Conservation (phyloP, 92 coral and sea anemone species). For the Zoanthus sociatus region DNA sequence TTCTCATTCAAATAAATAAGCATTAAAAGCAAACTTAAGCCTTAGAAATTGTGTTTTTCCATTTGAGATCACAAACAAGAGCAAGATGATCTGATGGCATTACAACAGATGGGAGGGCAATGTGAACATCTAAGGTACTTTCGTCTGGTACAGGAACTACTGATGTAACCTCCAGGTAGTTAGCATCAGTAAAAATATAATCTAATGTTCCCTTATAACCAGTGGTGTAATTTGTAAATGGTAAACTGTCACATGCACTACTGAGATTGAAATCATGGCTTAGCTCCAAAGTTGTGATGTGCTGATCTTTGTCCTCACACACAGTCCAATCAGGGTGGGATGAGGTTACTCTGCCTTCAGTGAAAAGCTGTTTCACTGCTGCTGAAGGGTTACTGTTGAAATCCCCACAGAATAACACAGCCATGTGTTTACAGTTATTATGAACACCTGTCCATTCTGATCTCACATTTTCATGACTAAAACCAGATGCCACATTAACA, state of each 20-base stretch:
- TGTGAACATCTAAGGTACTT: constrained; percentile 76
- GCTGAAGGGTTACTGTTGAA: constrained; percentile 85
- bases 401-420: constrained; percentile 91
- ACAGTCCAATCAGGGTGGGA: constrained; percentile 86
- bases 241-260: constrained; percentile 83
- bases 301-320: constrained; percentile 79
- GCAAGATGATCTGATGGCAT: constrained; percentile 98
- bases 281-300: constrained; percentile 66
- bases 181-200: constrained; percentile 82
- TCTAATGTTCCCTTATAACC: constrained; percentile 91
- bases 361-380: constrained; percentile 76
- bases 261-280: constrained; percentile 69
- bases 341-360: constrained; percentile 61
- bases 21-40: background rate
- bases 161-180: constrained; percentile 76
- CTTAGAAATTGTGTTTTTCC: constrained; percentile 51
- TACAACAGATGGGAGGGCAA: constrained; percentile 93
- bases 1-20: background rate
- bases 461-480: background rate
- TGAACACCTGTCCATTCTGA: background rate
- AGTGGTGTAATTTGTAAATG: constrained; percentile 82
- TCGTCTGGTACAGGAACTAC: constrained; percentile 89
- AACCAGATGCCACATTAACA: background rate
- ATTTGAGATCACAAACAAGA: constrained; percentile 89
- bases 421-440: constrained; percentile 53